These are phyloP conservation scores for Hoplostethus atlanticus DNA, from an alignment of 2,797 vertebrate genomes.

Conservation along the genomic window DNA sequence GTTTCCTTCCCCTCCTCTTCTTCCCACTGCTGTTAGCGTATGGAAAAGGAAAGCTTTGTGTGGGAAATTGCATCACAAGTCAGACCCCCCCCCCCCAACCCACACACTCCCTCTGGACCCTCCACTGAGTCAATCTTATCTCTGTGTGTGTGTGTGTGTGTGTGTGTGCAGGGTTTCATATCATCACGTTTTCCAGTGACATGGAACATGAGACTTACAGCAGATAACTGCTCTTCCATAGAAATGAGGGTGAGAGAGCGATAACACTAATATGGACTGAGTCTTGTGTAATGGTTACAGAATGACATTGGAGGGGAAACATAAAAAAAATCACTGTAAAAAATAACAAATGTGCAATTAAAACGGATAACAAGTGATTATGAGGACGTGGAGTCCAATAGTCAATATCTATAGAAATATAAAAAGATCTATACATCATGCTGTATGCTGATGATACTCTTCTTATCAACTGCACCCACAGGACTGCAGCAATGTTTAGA, in stretches of 20 bases:
- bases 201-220: not conserved
- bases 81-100: not conserved
- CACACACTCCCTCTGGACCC: not conserved
- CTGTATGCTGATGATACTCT: no score
- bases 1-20: slow-evolving; percentile 26
- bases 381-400: no score
- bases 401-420: no score
- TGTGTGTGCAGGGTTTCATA: slow-evolving; percentile 3
- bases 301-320: no score
- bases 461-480: no score
- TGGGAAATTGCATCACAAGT: slow-evolving; percentile 8
- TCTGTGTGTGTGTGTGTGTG: not conserved
- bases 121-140: not conserved
- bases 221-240: not conserved
- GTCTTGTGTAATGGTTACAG: no score
- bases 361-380: no score
- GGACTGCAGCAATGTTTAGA: no score
- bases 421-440: no score
- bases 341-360: no score
- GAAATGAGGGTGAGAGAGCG: not conserved
- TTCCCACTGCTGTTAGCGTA: not conserved
- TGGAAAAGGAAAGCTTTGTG: not conserved
- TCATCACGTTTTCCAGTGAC: not conserved
- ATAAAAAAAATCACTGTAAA: no score
- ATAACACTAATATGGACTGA: no score